phyloP scores from a whole-genome alignment of 2,797 vertebrate species.

The Vultur gryphus region DNA sequence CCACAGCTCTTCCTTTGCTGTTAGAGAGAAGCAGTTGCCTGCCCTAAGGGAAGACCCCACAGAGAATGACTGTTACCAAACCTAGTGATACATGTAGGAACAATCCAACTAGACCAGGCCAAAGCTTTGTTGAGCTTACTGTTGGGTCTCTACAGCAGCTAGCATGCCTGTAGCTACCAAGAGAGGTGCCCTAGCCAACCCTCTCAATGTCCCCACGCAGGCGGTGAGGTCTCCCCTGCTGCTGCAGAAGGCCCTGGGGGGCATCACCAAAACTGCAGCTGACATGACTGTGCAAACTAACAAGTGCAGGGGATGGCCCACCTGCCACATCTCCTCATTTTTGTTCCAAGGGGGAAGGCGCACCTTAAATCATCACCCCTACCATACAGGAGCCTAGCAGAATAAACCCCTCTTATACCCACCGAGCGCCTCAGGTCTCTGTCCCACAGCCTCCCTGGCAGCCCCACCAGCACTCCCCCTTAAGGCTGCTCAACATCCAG shows the following conservation, averaged over 20 bases:
- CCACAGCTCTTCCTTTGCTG: background rate
- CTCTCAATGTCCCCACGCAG: accelerated
- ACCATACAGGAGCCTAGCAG: background rate
- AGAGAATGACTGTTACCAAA: background rate
- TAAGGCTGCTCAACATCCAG: background rate
- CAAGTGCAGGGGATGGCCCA: background rate
- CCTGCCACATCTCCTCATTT: background rate
- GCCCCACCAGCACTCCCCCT: background rate
- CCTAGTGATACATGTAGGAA: background rate
- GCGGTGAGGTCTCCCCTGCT: background rate
- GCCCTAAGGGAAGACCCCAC: background rate
- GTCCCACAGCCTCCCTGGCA: background rate
- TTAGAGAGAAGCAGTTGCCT: background rate
- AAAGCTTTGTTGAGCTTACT: background rate
- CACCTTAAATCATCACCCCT: background rate
- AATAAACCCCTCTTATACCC: background rate
- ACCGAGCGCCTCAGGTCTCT: background rate
- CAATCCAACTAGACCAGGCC: background rate
- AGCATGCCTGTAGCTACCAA: background rate
- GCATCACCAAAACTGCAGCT: background rate
- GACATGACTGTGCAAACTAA: background rate
- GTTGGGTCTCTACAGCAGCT: background rate
- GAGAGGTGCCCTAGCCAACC: background rate
- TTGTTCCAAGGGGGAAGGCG: background rate
- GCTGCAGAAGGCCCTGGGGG: background rate